phyloP scores from a whole-genome alignment of 2,888 invertebrate species.

The Dendrolimus houi region DNA sequence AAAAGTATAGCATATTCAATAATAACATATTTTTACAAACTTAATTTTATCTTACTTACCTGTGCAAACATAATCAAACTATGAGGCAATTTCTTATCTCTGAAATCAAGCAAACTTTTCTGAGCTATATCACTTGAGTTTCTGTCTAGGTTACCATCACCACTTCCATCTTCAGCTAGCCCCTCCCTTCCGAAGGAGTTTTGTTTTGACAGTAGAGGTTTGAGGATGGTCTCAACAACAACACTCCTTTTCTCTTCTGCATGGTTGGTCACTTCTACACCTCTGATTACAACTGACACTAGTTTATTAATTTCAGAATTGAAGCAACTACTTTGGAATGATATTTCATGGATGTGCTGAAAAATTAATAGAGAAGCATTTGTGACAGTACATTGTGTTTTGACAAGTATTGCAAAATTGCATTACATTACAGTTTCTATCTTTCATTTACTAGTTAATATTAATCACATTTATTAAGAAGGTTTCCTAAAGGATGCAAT shows the following conservation, averaged over 20 bases:
- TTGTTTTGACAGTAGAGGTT: constrained; percentile 65
- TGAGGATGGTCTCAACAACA: constrained; percentile 64
- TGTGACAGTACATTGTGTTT: not conserved
- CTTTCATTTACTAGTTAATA: too few species aligned
- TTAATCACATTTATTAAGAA: too few species aligned
- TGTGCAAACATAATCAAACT: constrained; percentile 89
- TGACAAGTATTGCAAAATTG: too few species aligned
- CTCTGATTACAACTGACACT: constrained; percentile 87
- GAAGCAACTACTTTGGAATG: constrained; percentile 90
- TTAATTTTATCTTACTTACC: constrained; percentile 56
- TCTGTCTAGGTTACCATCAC: constrained; percentile 21
- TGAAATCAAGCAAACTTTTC: constrained; percentile 77
- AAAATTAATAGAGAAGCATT: constrained; percentile 14
- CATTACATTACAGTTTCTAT: too few species aligned
- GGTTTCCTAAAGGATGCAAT: too few species aligned
- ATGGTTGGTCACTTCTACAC: constrained; percentile 88
- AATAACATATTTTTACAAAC: constrained; percentile 7
- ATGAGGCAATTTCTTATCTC: constrained; percentile 85
- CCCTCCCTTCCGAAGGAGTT: constrained; percentile 42
- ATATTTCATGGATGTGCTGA: constrained; percentile 90
- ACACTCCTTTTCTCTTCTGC: constrained; percentile 69
- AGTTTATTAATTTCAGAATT: constrained; percentile 92
- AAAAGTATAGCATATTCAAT: constrained; percentile 1
- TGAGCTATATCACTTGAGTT: constrained; percentile 26
- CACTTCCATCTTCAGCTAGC: constrained; percentile 17